phyloP scores from a whole-genome alignment of 2,797 vertebrate species.

The Cetoscarus ocellatus region DNA sequence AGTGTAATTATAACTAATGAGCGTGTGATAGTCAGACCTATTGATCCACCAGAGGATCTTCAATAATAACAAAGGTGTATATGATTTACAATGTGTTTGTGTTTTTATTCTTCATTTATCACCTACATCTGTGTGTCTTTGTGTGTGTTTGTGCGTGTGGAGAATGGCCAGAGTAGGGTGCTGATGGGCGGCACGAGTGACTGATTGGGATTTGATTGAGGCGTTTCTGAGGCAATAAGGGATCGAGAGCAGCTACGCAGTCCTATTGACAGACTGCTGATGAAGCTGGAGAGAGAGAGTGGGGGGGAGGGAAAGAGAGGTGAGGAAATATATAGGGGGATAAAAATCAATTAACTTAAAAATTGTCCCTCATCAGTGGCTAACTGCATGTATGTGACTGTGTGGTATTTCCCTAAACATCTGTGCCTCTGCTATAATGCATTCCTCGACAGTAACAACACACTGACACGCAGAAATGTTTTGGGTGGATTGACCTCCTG shows the following conservation, averaged over 20 bases:
- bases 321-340: slow-evolving; percentile 80
- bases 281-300: slow-evolving; percentile 74
- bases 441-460: slow-evolving; percentile 42
- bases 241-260: slow-evolving; percentile 75
- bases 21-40: slow-evolving; percentile 49
- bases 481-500: slow-evolving; percentile 63
- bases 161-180: slow-evolving; percentile 46
- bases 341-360: slow-evolving; percentile 86
- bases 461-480: slow-evolving; percentile 46
- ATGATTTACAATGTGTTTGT: slow-evolving; percentile 39
- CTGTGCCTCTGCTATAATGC: slow-evolving; percentile 39
- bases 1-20: slow-evolving; percentile 61
- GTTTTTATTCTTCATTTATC: slow-evolving; percentile 61
- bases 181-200: slow-evolving; percentile 74
- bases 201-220: slow-evolving; percentile 87
- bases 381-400: slow-evolving; percentile 49
- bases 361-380: slow-evolving; percentile 77
- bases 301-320: slow-evolving; percentile 45
- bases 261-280: slow-evolving; percentile 87
- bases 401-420: slow-evolving; percentile 28
- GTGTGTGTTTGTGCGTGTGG: slow-evolving; percentile 29
- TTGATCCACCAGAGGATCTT: slow-evolving; percentile 51
- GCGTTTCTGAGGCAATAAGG: slow-evolving; percentile 82
- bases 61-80: slow-evolving; percentile 44
- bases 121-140: slow-evolving; percentile 30